A percentile compares a stretch with the other conserved stretches of the same genome.
phyloP scores from a whole-genome alignment of 2,113 vertebrate genomes.

The Trinectes maculatus region DNA sequence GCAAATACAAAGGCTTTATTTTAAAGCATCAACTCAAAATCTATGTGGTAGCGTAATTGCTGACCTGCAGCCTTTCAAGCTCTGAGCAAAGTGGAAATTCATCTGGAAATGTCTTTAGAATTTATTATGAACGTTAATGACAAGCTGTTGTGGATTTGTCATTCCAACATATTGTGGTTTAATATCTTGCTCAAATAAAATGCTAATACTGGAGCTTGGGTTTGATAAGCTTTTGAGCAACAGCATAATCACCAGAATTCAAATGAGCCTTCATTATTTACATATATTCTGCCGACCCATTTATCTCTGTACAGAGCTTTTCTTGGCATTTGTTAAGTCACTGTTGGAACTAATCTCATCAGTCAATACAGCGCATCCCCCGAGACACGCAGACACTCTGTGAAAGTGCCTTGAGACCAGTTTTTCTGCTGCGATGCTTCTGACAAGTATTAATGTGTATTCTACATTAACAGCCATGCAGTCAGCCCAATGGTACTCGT shows the following conservation, averaged over 20 bases:
- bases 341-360: background rate
- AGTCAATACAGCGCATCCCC: background rate
- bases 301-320: background rate
- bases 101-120: too few species aligned
- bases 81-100: too few species aligned
- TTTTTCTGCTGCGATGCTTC: background rate
- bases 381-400: too few species aligned
- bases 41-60: too few species aligned
- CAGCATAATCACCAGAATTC: background rate
- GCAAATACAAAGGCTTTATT: too few species aligned
- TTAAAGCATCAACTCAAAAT: too few species aligned
- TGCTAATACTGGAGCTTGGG: background rate
- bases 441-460: slow-evolving; percentile 28
- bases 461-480: slow-evolving; percentile 85
- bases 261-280: background rate
- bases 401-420: slow-evolving; percentile 12
- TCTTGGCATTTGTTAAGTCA: background rate
- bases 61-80: too few species aligned
- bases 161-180: background rate
- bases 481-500: slow-evolving; percentile 98
- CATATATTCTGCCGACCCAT: background rate
- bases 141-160: background rate
- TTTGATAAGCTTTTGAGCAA: background rate
- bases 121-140: too few species aligned
- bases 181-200: background rate